Evolutionary conservation across 2,113 vertebrate species (phyloP).

Genomic region (Riparia riparia): DNA sequence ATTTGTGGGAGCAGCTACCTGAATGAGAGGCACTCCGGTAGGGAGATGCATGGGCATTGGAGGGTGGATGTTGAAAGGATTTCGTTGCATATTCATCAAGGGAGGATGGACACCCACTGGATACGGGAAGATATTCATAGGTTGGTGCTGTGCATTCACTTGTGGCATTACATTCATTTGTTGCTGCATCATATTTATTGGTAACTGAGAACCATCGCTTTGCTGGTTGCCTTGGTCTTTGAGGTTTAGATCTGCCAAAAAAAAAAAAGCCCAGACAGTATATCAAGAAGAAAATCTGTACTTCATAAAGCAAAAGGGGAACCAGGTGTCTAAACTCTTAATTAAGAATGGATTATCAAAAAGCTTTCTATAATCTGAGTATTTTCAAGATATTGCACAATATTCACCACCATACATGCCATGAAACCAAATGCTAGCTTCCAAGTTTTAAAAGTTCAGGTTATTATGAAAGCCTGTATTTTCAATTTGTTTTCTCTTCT

Average conservation of each 20-base stretch:
- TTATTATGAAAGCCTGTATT: not conserved
- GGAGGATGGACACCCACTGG: constrained; percentile 82
- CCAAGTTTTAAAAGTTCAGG: not conserved
- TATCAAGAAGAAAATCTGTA: not conserved
- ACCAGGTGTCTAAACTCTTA: not conserved
- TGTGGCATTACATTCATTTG: constrained; percentile 83
- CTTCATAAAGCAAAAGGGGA: not conserved
- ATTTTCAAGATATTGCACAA: not conserved
- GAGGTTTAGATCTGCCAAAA: constrained; percentile 83
- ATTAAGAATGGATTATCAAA: not conserved
- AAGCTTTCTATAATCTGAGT: not conserved
- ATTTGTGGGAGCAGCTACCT: constrained; percentile 83
- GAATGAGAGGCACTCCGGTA: constrained; percentile 86
- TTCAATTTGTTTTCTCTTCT: not conserved
- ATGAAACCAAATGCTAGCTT: not conserved
- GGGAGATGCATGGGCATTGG: constrained; percentile 90
- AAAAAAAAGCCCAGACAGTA: not conserved
- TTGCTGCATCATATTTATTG: constrained; percentile 82
- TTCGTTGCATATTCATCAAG: constrained; percentile 84
- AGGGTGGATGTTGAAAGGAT: constrained; percentile 83
- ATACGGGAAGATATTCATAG: constrained; percentile 80
- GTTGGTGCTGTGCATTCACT: constrained; percentile 77
- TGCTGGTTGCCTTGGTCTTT: constrained; percentile 83
- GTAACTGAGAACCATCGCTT: constrained; percentile 82
- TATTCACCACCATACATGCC: not conserved